Base-by-base conservation (phyloP, 2,113 vertebrate species). In the Azemiops feae region DNA sequence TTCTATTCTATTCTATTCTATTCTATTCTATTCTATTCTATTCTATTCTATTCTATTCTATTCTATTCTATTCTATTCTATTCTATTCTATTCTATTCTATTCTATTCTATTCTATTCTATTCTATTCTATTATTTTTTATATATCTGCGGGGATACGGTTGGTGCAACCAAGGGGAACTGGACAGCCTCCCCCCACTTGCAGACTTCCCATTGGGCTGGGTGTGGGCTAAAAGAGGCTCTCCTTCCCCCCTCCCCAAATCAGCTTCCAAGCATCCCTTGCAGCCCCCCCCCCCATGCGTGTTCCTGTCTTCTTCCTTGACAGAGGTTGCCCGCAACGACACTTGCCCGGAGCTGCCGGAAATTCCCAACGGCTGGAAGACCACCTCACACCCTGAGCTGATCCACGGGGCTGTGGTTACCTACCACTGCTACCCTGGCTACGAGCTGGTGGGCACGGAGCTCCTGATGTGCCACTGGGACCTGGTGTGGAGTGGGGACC, bases 391-490 rank as follows among this genome's bases (percentile, higher is more conserved):
- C 94, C 98, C 99, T 0, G 99, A 99, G 96, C 97, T 99, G 94
- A 98, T 99, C 22, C 99, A 99, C 0, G 99, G 99, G 95, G 99
- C 99, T 0, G 98, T 99, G 94, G 98, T 99, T 87, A 99, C 98
- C 52, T 99, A 98, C 97, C 99, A 99, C 94, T 99, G 99, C 97
- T 99, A 99, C 96, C 99, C 99, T 0, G 99, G 99, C 85, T 99
- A 98, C 92, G 98, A 99, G 95, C 96, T 99, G 94, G 95, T 97
- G 0, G 99, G 99, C 60, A 97, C 98, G 0, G 99, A 99, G 95
- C 97, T 99, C 93, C 98, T 99, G 91, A 99, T 99, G 98, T 99
- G 99, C 93, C 99, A 99, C 94, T 99, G 99, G 99, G 99, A 99
- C 96, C 97, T 99, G 93, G 99, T 98, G 0, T 99, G 99, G 99